Base-by-base conservation (phyloP, 2,797 vertebrate genomes). In the Gila robusta region DNA sequence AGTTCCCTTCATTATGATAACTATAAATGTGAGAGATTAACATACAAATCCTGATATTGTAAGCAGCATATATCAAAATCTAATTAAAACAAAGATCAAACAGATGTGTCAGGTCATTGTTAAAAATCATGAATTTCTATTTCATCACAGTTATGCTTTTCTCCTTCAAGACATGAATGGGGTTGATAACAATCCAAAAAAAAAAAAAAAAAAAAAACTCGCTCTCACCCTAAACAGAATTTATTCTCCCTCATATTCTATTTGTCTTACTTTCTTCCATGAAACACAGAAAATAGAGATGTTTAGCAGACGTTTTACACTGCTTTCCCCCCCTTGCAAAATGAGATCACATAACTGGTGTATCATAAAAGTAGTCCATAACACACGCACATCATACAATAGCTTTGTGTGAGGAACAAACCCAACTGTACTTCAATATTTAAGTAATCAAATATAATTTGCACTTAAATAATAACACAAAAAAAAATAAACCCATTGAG, bases 401-500 rank as follows among this genome's bases (percentile, higher is more conserved):
- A 74, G 16, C 44, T 74, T 74, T 0, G 2, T 32, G 44, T 19
- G 28, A 52, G 44, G 26, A 49, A 74, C 44, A 73, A 73, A 73
- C 39, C 37, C 71, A 49, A 28, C 39, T 19, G 8, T 26, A 26
- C 5, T 44, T 8, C 6, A 72, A 41, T 17, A 72, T 44, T 72
- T 14, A 16, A 26, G 41, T 44, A 3, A 39, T n/a, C 39, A 16
- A 69, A 71, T 41, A 26, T 73, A 17, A 41, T n/a, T 39, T n/a
- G 37, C 21, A 41, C 37, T 41, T 71, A 16, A 49, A 49, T 49
- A 73, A 44, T 72, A 17, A 47, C 23, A 70, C 12, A 0, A 16
- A 16, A 47, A 41, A 2, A 10, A 7, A 26, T 2, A 16, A 6
- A 7, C 0, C 0, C 0, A 5, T 11, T 9, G 2, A 70, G 11